These are phyloP conservation scores for Paraescarpia echinospica DNA, from an alignment of 1,140 invertebrate species.

Conservation along the genomic window DNA sequence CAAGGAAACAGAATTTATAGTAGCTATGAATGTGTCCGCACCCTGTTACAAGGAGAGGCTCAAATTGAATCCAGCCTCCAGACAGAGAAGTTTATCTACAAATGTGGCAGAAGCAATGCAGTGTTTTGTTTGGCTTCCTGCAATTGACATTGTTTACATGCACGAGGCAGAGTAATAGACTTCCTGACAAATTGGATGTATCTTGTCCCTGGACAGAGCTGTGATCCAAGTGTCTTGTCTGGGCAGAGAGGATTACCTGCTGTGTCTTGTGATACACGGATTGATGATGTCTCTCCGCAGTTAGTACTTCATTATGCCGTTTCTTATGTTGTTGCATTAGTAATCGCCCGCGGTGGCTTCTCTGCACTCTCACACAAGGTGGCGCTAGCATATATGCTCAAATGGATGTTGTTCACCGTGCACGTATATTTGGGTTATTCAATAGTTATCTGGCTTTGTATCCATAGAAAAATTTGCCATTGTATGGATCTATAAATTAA, in stretches of 20 bases:
- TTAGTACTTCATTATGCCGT: not conserved
- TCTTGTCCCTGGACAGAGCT: not conserved
- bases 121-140: not conserved
- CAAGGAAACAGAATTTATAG: too few species aligned
- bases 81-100: not conserved
- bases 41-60: too few species aligned
- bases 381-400: too few species aligned
- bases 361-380: not conserved
- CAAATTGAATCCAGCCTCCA: too few species aligned
- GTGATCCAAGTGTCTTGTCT: not conserved
- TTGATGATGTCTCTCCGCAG: not conserved
- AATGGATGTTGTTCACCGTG: too few species aligned
- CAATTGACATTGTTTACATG: not conserved
- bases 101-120: not conserved
- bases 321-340: not conserved
- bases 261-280: not conserved
- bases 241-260: not conserved
- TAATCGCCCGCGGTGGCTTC: not conserved
- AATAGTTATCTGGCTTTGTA: too few species aligned
- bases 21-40: too few species aligned
- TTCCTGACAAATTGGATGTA: not conserved
- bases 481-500: too few species aligned
- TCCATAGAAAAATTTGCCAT: too few species aligned
- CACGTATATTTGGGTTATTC: too few species aligned
- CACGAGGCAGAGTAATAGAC: not conserved